Base-by-base conservation (phyloP, 2,113 vertebrate species). In the Galbula dea region DNA sequence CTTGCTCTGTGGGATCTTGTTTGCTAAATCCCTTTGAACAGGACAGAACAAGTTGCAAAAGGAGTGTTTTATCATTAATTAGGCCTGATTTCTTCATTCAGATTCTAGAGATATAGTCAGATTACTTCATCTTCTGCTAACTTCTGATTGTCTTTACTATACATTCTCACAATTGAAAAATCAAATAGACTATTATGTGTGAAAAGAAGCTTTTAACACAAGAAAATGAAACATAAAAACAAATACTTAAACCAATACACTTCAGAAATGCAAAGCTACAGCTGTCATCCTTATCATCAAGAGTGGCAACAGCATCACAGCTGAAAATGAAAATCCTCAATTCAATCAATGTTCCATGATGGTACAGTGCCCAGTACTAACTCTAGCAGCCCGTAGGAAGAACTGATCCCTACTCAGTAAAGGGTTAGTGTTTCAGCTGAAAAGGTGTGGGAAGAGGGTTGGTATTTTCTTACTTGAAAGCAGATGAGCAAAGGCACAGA, bases 11-110 rank as follows among this genome's bases (percentile, higher is more conserved):
- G 22, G 51, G 77, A 69, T 21, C 24, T 15, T 16, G 27, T 87
- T 92, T 88, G 49, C 39, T 86, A 94, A 96, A 96, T 95, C 49
- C 43, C 9, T 86, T 85, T 86, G 90, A 96, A 95, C 76, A 92
- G 72, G 63, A 87, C 23, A 81, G 75, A 95, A 59, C 32, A 30
- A n/a, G 80, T 74, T 63, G 32, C 57, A 90, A 90, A 88, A 90
- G 90, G 87, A 66, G 79, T 11, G 6, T 81, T 95, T 97, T 73
- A 62, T 87, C 94, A 94, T 65, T 94, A 96, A 97, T 95, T 96
- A 96, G 43, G n/a, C 58, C 62, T 69, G 55, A 79, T 87, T 88
- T 88, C 68, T 94, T 91, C 63, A 80, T 89, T 93, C 45, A 86
- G 55, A 83, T 81, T 95, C 57, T 41, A 57, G 48, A 51, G 46